These are phyloP conservation scores for Hycleus phaleratus DNA, from an alignment of 1,140 invertebrate genomes.

Conservation along the genomic window DNA sequence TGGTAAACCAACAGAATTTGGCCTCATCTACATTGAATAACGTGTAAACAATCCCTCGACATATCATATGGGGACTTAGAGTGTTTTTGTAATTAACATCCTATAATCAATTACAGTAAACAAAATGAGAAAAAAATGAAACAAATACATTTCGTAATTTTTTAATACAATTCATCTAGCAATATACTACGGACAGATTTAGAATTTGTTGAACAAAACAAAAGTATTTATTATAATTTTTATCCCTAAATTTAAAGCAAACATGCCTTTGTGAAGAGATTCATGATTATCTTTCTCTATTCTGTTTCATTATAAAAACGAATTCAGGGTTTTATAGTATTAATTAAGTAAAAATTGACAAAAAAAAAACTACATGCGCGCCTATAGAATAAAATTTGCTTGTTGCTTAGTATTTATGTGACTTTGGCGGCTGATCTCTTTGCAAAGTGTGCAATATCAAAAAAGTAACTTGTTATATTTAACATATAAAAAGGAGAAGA, in stretches of 20 bases:
- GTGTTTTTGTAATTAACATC: conserved; percentile 29
- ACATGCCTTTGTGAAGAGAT: conserved; percentile 13
- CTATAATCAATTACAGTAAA: conserved; percentile 27
- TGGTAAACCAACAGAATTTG: too few relatives aligned
- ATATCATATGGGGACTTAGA: conserved; percentile 31
- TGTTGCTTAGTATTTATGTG: conserved; percentile 18
- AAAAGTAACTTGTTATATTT: neutral
- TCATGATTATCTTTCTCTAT: neutral
- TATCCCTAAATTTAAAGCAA: conserved; percentile 9
- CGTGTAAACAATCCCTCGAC: conserved; percentile 23
- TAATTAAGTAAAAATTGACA: neutral
- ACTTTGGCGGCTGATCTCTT: conserved; percentile 13
- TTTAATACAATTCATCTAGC: conserved; percentile 26
- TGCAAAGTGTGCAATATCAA: conserved; percentile 21
- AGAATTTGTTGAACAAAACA: conserved; percentile 10
- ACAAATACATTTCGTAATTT: neutral
- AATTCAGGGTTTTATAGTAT: conserved; percentile 20
- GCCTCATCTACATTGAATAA: conserved; percentile 4
- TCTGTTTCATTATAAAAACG: too few relatives aligned
- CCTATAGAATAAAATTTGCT: conserved; percentile 17
- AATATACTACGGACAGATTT: conserved; percentile 21
- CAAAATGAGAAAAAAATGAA: neutral
- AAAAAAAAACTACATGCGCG: neutral
- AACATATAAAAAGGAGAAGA: neutral
- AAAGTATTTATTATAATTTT: conserved; percentile 16